Evolutionary conservation across 2,113 vertebrate species (phyloP).

Genomic region (Oriolus oriolus): DNA sequence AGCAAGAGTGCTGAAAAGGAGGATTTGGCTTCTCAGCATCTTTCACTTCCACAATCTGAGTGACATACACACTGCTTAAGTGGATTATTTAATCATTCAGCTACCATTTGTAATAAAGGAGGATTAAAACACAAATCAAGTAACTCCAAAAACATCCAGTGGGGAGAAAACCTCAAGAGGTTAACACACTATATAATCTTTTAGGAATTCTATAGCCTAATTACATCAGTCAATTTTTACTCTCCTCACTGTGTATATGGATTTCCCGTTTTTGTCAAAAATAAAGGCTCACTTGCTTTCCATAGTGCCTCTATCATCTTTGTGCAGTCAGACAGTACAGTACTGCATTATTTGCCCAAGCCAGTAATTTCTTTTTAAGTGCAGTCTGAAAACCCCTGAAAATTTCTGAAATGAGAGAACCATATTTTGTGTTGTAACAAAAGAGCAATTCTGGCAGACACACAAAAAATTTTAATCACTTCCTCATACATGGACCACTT

Average conservation of each 20-base stretch:
- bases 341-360: background rate
- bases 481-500: background rate
- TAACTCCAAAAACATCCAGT: background rate
- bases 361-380: background rate
- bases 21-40: background rate
- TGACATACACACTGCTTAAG: background rate
- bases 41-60: background rate
- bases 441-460: background rate
- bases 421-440: background rate
- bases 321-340: background rate
- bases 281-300: background rate
- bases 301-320: background rate
- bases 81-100: constrained; percentile 27
- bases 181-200: background rate
- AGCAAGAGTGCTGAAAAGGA: background rate
- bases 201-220: background rate
- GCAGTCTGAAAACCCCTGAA: background rate
- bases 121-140: constrained; percentile 25
- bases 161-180: background rate
- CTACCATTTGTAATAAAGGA: constrained; percentile 4
- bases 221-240: background rate
- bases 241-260: background rate
- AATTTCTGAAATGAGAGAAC: background rate
- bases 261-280: background rate
- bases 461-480: background rate